Conservation (phyloP, 2,113 vertebrate genomes). For the Glaucidium brasilianum region DNA sequence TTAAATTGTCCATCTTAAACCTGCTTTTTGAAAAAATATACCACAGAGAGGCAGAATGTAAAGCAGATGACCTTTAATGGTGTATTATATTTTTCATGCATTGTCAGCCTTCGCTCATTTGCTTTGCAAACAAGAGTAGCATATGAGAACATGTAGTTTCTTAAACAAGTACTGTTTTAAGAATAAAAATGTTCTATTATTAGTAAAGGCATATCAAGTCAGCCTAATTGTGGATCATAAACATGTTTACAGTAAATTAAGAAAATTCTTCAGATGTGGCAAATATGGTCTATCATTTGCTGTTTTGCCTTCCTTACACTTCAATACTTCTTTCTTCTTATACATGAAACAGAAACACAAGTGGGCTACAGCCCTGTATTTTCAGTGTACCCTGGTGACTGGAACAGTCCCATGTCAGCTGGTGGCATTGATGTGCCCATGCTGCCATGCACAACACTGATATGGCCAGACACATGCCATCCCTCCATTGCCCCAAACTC, state of each 20-base stretch:
- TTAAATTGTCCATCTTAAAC: background rate
- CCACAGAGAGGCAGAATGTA: background rate
- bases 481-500: background rate
- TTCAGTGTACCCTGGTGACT: background rate
- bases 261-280: background rate
- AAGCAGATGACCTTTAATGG: background rate
- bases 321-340: background rate
- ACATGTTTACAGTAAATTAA: background rate
- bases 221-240: background rate
- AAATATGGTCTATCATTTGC: background rate
- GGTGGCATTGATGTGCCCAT: background rate
- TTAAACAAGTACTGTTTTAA: background rate
- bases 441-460: background rate
- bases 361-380: background rate
- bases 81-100: background rate
- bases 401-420: background rate
- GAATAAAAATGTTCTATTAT: background rate
- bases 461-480: fast-evolving
- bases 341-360: background rate
- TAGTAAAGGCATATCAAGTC: background rate
- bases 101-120: background rate
- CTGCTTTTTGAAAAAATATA: background rate
- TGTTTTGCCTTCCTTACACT: background rate
- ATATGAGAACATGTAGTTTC: background rate
- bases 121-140: background rate